Evolutionary conservation across 2,113 vertebrate species (phyloP), one percentile per base, ranked within the genome.

Genomic region (Rhodinocichla rosea): DNA sequence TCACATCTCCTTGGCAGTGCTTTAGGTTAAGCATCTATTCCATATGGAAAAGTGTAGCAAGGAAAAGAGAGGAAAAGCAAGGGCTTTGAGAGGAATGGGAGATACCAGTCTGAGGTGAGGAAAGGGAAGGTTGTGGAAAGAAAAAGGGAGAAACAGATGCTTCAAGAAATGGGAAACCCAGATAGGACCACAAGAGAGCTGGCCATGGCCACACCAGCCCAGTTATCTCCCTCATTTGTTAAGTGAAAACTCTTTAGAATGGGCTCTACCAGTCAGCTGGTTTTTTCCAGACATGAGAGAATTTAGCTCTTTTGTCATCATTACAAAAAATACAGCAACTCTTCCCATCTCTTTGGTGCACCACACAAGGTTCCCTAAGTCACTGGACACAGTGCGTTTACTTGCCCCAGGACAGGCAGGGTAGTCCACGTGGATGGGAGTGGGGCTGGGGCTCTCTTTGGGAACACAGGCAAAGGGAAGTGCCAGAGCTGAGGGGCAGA

Each of bases 401-500:
- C 42, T n/a, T 64, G 52, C 28, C 52, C 17, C 63, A 64, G 49
- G 53, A 42, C 19, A 11, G 69, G n/a, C 63, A 47, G 64, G 26
- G 53, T 11, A 37, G 45, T 13, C 33, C 45, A 10, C 5, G 22
- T 1, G 18, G 53, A 7, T 27, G 32, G 53, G 53, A 52, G 32
- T 2, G n/a, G 2, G 1, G 47, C 59, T 18, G 39, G 44, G 39
- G 28, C 9, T 27, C 73, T 50, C 17, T 5, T 3, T 8, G 64
- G 53, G 73, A 27, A 42, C 47, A 40, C 26, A 9, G 23, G 32
- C 22, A 13, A 32, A 65, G 27, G 2, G 8, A 2, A 10, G n/a
- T 0, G 7, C 27, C 52, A 62, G 62, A 57, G 53, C n/a, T 0
- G 2, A 33, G 39, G 37, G 15, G 9, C 11, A 23, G 49, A 39